phyloP scores from a whole-genome alignment of 1,140 invertebrate species.

The Dysdera silvatica region DNA sequence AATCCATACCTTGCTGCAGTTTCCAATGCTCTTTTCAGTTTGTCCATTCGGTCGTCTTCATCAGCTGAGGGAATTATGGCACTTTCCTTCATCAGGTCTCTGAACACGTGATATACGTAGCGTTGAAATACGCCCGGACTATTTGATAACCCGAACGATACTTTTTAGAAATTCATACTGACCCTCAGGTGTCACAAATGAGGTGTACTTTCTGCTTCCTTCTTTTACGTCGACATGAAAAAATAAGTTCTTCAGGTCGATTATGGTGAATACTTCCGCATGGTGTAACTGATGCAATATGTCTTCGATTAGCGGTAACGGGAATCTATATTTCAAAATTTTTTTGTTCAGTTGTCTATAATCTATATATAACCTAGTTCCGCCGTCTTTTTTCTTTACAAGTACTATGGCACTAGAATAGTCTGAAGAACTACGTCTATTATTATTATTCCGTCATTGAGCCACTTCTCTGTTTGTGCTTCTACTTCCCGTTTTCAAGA shows the following conservation, averaged over 20 bases:
- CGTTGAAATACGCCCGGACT: slow-evolving; percentile 29
- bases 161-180: slow-evolving; percentile 5
- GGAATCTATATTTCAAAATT: background rate
- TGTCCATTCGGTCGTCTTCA: slow-evolving; percentile 7
- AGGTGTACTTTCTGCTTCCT: background rate
- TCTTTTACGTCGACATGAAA: background rate
- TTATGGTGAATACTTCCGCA: background rate
- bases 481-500: background rate
- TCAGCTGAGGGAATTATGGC: slow-evolving; percentile 12
- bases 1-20: background rate
- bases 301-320: background rate
- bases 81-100: slow-evolving; percentile 5
- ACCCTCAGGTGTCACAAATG: slow-evolving; percentile 4
- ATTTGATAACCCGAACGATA: background rate
- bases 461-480: background rate
- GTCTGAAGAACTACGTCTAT: background rate
- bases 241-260: slow-evolving; percentile 3
- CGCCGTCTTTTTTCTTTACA: background rate
- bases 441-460: background rate
- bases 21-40: background rate
- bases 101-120: slow-evolving; percentile 35
- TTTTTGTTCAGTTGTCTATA: slow-evolving; percentile 6
- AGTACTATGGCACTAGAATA: background rate
- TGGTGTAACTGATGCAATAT: background rate
- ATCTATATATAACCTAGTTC: background rate